Evolutionary conservation across 2,888 invertebrate species (phyloP), one percentile per base, ranked within the genome.

Genomic region (Caenorhabditis auriculariae): DNA sequence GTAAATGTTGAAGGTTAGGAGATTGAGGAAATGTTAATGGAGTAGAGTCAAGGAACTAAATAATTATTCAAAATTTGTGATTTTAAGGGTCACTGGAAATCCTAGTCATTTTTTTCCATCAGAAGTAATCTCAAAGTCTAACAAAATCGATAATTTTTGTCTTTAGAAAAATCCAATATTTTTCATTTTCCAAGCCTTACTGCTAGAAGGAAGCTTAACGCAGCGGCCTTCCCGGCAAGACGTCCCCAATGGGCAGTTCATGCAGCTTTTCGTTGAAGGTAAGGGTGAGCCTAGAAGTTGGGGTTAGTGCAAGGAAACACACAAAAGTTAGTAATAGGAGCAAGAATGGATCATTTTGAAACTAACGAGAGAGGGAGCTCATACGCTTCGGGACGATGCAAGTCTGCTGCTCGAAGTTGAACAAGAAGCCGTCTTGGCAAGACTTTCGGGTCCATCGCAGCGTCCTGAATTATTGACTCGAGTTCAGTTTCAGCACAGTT

Each of bases 371-470:
- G n/a, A 71, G 57, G 35, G 64, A 64, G 64, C 61, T 62, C 50
- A 62, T 61, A 52, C 69, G 58, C 62, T 62, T 66, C 38, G 71
- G 73, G 48, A 71, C 75, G 56, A 79, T 69, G 59, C 80, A 80
- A 24, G 78, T 69, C 59, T 80, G 80, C 49, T 78, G 76, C 58
- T 79, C 77, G 65, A 80, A 80, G 68, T 73, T 78, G 75, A 80
- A 80, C 59, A 69, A 58, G 59, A 74, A 75, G 42, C 69, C 72
- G 24, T 74, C 70, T 49, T 80, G 77, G 65, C 80, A 80, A 39
- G 74, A 69, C 49, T 77, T 78, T 53, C 71, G 74, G 35, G 72
- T 54, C 80, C 80, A 80, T 38, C 71, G 63, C 56, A 70, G 69
- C 43, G 58, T 54, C 28, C 79, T 79, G 56, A 41, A 76, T 55